phyloP scores from a whole-genome alignment of 2,888 invertebrate genomes.

The Coremacera marginata region DNA sequence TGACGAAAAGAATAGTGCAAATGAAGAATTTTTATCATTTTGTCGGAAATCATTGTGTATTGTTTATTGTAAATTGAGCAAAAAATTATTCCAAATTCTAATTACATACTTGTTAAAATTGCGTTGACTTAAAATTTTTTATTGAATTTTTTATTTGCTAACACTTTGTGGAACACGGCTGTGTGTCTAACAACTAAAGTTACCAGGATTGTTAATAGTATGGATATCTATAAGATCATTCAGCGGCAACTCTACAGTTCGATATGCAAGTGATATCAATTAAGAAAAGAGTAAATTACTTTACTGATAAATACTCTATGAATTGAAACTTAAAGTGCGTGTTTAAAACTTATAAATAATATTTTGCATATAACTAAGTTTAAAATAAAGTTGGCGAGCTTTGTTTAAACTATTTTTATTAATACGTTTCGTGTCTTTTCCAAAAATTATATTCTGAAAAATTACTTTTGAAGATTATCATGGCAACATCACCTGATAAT shows the following conservation, averaged over 20 bases:
- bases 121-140: slow-evolving; percentile 41
- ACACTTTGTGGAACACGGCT: slow-evolving; percentile 49
- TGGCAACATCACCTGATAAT: neutral
- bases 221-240: slow-evolving; percentile 58
- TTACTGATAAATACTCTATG: neutral
- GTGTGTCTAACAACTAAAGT: slow-evolving; percentile 50
- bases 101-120: neutral
- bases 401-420: no score
- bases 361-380: no score
- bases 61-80: slow-evolving; percentile 42
- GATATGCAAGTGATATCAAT: slow-evolving; percentile 58
- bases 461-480: no score
- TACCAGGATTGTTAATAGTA: slow-evolving; percentile 56
- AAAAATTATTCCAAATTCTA: neutral
- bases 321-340: neutral
- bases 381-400: no score
- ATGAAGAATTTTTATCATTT: neutral
- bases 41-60: slow-evolving; percentile 41
- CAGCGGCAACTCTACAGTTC: slow-evolving; percentile 52
- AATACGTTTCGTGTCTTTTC: neutral
- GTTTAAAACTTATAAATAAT: neutral
- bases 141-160: slow-evolving; percentile 51
- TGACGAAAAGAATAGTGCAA: slow-evolving; percentile 37
- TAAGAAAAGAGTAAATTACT: neutral
- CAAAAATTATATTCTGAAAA: neutral